phyloP scores from a whole-genome alignment of 2,113 vertebrate genomes.

The Hippopotamus amphibius region DNA sequence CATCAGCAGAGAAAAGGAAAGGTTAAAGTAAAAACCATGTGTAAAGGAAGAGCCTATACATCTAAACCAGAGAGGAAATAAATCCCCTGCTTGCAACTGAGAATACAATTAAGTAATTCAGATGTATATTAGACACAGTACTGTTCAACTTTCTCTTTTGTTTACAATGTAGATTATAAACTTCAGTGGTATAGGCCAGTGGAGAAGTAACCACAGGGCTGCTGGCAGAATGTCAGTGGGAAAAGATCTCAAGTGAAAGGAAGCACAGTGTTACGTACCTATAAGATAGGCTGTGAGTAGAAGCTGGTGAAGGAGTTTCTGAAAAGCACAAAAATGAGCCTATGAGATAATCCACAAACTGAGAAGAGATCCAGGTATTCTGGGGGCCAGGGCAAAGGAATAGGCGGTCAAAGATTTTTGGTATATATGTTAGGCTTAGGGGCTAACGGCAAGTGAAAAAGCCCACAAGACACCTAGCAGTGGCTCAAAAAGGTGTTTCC shows the following conservation, averaged over 20 bases:
- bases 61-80: neutral
- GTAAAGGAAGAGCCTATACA: neutral
- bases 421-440: neutral
- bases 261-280: slow-evolving; percentile 73
- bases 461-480: neutral
- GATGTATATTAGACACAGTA: neutral
- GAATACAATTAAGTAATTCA: slow-evolving; percentile 28
- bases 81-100: neutral
- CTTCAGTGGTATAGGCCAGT: neutral
- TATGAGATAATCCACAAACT: slow-evolving; percentile 44
- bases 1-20: slow-evolving; percentile 42
- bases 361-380: slow-evolving; percentile 42
- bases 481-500: neutral
- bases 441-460: neutral
- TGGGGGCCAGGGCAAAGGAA: neutral
- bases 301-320: slow-evolving; percentile 84
- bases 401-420: neutral
- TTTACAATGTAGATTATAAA: slow-evolving; percentile 57
- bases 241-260: slow-evolving; percentile 20
- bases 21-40: neutral
- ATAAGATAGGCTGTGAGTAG: slow-evolving; percentile 74
- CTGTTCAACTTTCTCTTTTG: neutral
- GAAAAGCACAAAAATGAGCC: slow-evolving; percentile 66
- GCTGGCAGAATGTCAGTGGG: neutral
- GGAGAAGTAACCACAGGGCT: slow-evolving; percentile 25